Conservation (phyloP, 2,797 vertebrate species). For the Ctenopoma multispine region DNA sequence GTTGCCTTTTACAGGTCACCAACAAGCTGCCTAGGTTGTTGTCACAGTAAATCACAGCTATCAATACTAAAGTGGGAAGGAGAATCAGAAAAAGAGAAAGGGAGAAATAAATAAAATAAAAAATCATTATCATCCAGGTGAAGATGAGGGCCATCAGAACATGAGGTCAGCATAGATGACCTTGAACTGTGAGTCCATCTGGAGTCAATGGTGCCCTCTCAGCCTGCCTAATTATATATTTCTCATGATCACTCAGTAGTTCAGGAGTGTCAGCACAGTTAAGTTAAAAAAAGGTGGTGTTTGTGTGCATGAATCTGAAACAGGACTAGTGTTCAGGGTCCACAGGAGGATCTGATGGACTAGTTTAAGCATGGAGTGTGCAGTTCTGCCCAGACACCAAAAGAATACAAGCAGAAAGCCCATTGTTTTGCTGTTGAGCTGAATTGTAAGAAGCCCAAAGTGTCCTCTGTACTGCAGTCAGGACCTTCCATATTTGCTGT, state of each 20-base stretch:
- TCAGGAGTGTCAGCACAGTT: constrained; percentile 17
- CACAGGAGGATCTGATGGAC: constrained; percentile 54
- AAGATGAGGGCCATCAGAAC: constrained; percentile 32
- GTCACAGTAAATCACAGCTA: constrained; percentile 66
- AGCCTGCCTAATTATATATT: constrained; percentile 50
- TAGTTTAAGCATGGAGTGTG: constrained; percentile 56
- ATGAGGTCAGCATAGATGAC: constrained; percentile 27
- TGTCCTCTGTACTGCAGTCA: constrained; percentile 50
- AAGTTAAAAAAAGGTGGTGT: constrained; percentile 21
- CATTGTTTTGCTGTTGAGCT: constrained; percentile 81
- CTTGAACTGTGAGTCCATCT: constrained; percentile 58
- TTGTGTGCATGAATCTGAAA: constrained; percentile 25
- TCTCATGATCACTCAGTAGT: constrained; percentile 37
- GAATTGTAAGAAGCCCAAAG: constrained; percentile 73
- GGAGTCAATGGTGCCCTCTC: constrained; percentile 60
- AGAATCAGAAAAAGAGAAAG: not conserved
- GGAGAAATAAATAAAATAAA: constrained; percentile 1
- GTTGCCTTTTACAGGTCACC: constrained; percentile 72
- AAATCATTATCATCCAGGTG: constrained; percentile 33
- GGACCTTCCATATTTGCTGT: constrained; percentile 27
- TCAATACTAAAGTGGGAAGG: constrained; percentile 51
- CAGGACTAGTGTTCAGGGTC: constrained; percentile 37
- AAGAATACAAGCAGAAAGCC: constrained; percentile 83
- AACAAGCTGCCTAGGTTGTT: constrained; percentile 57
- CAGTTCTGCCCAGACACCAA: constrained; percentile 76